A percentile compares a stretch with the other conserved stretches of the same genome.
phyloP scores from a whole-genome alignment of 2,888 invertebrate genomes.

The Lithophane ornitopus region DNA sequence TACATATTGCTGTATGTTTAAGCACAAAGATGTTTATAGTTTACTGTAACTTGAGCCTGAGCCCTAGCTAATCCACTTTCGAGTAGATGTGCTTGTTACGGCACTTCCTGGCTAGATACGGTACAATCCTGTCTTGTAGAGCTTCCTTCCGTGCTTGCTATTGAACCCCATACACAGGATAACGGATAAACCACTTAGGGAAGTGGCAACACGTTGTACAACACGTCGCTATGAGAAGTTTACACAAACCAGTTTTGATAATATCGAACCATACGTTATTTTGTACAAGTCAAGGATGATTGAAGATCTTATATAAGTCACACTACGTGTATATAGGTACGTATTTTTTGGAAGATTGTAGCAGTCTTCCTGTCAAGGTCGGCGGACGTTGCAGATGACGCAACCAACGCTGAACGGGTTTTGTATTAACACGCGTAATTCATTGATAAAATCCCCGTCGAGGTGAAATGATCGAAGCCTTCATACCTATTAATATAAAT shows the following conservation, averaged over 20 bases:
- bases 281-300: slow-evolving; percentile 49
- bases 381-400: slow-evolving; percentile 80
- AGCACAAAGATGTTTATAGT: slow-evolving; percentile 70
- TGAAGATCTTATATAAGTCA: slow-evolving; percentile 53
- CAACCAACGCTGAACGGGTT: slow-evolving; percentile 84
- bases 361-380: slow-evolving; percentile 82
- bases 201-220: slow-evolving; percentile 61
- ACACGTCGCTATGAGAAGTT: slow-evolving; percentile 40
- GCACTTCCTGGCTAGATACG: slow-evolving; percentile 87
- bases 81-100: slow-evolving; percentile 78
- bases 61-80: slow-evolving; percentile 81
- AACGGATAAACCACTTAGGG: slow-evolving; percentile 86
- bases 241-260: slow-evolving; percentile 41
- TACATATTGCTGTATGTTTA: slow-evolving; percentile 47
- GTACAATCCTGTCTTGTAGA: slow-evolving; percentile 81
- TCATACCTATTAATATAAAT: slow-evolving; percentile 12
- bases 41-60: slow-evolving; percentile 79
- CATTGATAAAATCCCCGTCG: slow-evolving; percentile 80
- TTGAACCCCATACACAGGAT: slow-evolving; percentile 75
- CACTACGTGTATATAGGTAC: slow-evolving; percentile 42
- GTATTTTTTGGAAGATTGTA: slow-evolving; percentile 64
- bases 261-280: slow-evolving; percentile 42
- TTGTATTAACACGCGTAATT: slow-evolving; percentile 76
- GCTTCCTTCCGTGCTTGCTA: slow-evolving; percentile 86
- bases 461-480: slow-evolving; percentile 47